Base-by-base conservation (phyloP, 1,140 invertebrate genomes). In the Cherax destructor region DNA sequence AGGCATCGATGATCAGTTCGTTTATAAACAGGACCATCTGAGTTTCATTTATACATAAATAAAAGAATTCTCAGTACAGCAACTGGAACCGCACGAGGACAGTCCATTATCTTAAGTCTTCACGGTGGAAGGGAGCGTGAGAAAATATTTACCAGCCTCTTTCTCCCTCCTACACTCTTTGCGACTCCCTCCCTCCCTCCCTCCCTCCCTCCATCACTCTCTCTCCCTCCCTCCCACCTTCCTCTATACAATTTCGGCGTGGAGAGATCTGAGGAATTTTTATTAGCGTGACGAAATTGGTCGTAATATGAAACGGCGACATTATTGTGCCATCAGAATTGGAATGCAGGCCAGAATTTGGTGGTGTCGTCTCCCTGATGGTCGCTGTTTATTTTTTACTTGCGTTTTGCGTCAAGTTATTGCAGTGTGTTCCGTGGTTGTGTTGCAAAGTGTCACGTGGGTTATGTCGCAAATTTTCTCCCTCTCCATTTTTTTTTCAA, bases 281-380 rank as follows among this genome's bases (percentile, higher is more conserved):
- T 86, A 86, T 86, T 86, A 78, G 74, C 56, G 74, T 86, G 85
- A 86, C 85, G 85, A 86, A 86, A 86, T 86, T 86, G 85, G 72
- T 78, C 85, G 85, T 86, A 86, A 86, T 77, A 86, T 78, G 72
- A 78, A 86, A 86, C 74, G 72, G 74, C 74, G 85, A 76, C 85
- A 78, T 86, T 86, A 86, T 18, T 24, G 41, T 77, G 85, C 72
- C 85, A 18, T 86, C 74, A 21, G 65, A 77, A 59, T 78, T 59
- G 72, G 85, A 78, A 78, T 86, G 85, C 50, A 76, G 41, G 7
- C 21, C 50, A 56, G 56, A 81, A 11, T 81, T 56, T 81, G 79
- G 76, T 47, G 69, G 50, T 61, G 81, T 41, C 85, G 52, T 30
- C 65, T 83, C 69, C 49, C 18, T 49, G 65, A 80, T 50, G 83